Percentiles rank a stretch among this genome's conserved stretches.
phyloP scores from a whole-genome alignment of 2,113 vertebrate species.

The Anguilla japonica region DNA sequence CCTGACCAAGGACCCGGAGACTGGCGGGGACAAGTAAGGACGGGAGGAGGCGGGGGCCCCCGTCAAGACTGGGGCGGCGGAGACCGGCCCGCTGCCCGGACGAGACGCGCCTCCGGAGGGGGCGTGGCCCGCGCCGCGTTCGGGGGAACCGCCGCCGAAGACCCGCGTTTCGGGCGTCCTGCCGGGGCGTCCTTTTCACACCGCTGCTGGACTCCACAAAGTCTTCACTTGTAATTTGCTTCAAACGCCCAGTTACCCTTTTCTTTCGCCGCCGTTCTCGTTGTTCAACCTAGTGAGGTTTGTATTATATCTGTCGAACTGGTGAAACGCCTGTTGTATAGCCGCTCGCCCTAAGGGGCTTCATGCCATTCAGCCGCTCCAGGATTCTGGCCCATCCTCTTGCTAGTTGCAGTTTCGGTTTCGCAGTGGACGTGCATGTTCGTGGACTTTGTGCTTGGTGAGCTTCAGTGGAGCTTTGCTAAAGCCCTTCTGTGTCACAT shows the following conservation, averaged over 20 bases:
- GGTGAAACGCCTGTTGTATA: slow-evolving; percentile 24
- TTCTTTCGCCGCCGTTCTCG: slow-evolving; percentile 28
- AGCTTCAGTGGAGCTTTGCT: neutral
- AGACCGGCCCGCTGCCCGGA: slow-evolving; percentile 4
- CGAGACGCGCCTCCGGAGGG: neutral
- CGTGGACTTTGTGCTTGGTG: neutral
- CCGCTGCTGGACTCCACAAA: slow-evolving; percentile 10
- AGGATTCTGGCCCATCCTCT: neutral
- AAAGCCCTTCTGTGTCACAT: neutral
- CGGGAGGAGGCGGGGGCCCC: slow-evolving; percentile 19
- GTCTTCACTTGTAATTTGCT: slow-evolving; percentile 34
- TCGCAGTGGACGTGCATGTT: neutral
- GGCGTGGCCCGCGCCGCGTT: neutral
- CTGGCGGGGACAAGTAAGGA: slow-evolving; percentile 69
- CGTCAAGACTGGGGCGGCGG: slow-evolving; percentile 38
- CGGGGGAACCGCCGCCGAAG: slow-evolving; percentile 16
- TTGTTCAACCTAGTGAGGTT: slow-evolving; percentile 7
- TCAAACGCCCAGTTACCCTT: neutral
- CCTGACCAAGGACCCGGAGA: slow-evolving; percentile 79
- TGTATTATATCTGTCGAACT: slow-evolving; percentile 23
- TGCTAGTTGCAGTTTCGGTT: neutral
- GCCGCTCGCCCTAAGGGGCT: neutral
- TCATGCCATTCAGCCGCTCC: neutral
- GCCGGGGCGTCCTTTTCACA: slow-evolving; percentile 25
- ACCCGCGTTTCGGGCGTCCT: neutral